Base-by-base conservation (phyloP, 2,797 vertebrate species). In the Sebastes miniatus region DNA sequence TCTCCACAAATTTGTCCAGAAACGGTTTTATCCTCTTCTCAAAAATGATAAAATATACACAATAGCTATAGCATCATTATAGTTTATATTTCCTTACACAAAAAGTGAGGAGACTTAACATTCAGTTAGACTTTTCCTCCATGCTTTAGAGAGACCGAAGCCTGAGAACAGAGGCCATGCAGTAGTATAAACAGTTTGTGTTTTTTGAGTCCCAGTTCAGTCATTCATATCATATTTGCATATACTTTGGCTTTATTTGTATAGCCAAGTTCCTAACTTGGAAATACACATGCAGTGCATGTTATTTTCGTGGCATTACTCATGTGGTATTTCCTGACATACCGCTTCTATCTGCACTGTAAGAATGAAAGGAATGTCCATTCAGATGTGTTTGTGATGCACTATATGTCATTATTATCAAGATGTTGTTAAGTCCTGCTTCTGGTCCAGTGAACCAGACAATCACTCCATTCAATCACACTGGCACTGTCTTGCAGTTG, bases 331-430 rank as follows among this genome's bases (percentile, higher is more conserved):
- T 63, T 80, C 56, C 68, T 31, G 11, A 63, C 31, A 72, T 22
- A 54, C 56, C 2, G 13, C 63, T 22, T 61, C 34, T 18, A n/a
- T 54, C 62, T 64, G 9, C 25, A 43, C 27, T 14, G 3, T 62
- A 56, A 65, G 64, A 73, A 85, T 75, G 59, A 71, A 27, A 56
- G 18, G 57, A 76, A 64, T 70, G 32, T 62, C 32, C 13, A 43
- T 20, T 34, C 32, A 69, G 9, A 18, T 7, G 39, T 7, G 3
- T 58, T 18, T 69, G 66, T 34, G 54, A 66, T 62, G 12, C 10
- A 25, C 8, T 47, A 16, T 27, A 14, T 73, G 29, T 52, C 3
- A 18, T 31, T 20, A 32, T 25, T 22, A 13, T 68, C 25, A 61
- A 39, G 59, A 18, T 50, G 47, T 50, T 50, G 47, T 50, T 50